A percentile compares a stretch with the other conserved stretches of the same genome.
phyloP scores from a whole-genome alignment of 1,140 invertebrate genomes.

The Pogonognathellus flavescens region DNA sequence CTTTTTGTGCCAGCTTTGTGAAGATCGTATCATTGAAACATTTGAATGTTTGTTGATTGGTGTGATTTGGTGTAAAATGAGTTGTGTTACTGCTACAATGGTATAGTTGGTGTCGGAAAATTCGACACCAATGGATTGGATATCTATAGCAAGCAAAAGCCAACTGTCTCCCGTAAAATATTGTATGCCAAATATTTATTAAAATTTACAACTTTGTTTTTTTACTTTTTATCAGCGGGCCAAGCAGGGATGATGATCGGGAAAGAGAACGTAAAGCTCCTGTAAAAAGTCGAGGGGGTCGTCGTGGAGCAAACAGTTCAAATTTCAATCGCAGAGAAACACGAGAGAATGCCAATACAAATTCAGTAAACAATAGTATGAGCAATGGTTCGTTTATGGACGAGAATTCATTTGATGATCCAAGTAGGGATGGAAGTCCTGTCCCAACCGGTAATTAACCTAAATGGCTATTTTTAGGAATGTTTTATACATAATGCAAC shows the following conservation, averaged over 20 bases:
- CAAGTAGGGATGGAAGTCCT: slow-evolving; percentile 31
- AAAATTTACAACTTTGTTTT: background rate
- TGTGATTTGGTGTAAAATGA: background rate
- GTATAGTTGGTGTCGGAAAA: background rate
- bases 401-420: slow-evolving; percentile 34
- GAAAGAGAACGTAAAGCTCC: slow-evolving; percentile 37
- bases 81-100: background rate
- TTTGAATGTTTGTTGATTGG: background rate
- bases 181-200: background rate
- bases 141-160: slow-evolving; percentile 8
- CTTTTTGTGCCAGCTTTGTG: slow-evolving; percentile 10
- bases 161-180: background rate
- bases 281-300: slow-evolving; percentile 54
- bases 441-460: background rate
- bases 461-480: background rate
- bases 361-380: slow-evolving; percentile 14
- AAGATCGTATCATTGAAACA: background rate
- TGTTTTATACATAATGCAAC: background rate
- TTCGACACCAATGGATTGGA: background rate
- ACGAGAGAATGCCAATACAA: slow-evolving; percentile 10
- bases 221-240: slow-evolving; percentile 41
- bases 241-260: slow-evolving; percentile 58
- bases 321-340: slow-evolving; percentile 15
- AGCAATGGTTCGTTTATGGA: slow-evolving; percentile 43
- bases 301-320: slow-evolving; percentile 46